phyloP scores from a whole-genome alignment of 2,797 vertebrate genomes.

The Onychomys arenicola region DNA sequence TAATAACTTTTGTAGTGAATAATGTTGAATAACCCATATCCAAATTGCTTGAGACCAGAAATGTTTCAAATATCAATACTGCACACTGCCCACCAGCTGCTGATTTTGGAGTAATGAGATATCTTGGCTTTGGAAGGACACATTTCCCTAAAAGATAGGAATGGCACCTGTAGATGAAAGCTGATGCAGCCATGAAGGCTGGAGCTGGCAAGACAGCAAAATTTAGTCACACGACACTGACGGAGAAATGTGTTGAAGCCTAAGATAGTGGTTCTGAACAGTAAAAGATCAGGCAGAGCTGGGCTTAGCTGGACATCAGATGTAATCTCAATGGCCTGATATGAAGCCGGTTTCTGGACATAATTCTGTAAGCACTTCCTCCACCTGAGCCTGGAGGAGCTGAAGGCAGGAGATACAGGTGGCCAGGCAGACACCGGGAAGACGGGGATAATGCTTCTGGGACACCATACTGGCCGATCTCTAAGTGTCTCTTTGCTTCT shows the following conservation, averaged over 20 bases:
- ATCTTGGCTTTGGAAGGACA: not conserved
- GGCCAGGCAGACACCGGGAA: rapidly evolving
- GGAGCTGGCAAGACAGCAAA: not conserved
- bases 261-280: not conserved
- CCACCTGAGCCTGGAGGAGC: no score
- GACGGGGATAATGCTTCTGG: not conserved
- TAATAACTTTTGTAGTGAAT: not conserved
- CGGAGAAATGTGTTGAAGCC: not conserved
- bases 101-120: not conserved
- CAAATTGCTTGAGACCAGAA: not conserved
- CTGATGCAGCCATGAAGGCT: not conserved
- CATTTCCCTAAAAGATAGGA: not conserved
- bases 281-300: not conserved
- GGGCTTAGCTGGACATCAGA: not conserved
- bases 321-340: not conserved
- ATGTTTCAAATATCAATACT: not conserved
- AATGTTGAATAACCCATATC: not conserved
- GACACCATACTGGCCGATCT: not conserved
- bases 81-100: no score
- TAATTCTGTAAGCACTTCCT: no score
- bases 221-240: rapidly evolving
- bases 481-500: constrained; percentile 66
- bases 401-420: not conserved
- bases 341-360: not conserved
- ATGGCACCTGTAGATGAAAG: not conserved